Base-by-base conservation (phyloP, 2,888 invertebrate genomes). In the Aphidoletes aphidimyza region DNA sequence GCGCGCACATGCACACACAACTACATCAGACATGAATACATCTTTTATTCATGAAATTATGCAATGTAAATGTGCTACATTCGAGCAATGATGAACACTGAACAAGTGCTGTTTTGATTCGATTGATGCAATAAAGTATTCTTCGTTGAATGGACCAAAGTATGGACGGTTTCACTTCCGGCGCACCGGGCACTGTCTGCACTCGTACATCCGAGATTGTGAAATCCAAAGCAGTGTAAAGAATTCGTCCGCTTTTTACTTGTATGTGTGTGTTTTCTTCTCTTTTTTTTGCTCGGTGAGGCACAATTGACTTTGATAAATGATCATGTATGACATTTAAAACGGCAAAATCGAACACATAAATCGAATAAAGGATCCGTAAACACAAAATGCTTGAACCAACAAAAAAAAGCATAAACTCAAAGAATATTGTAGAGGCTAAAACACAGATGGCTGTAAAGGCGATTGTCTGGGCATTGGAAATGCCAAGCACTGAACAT, bases 271-370 rank as follows among this genome's bases (percentile, higher is more conserved):
- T 59, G 1, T 22, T 30, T 78, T 34, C 0, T 34, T 36, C 14
- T 78, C 0, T 81, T 81, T 37, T 81, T 81, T 39, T 3, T 36
- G 8, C 14, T 78, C 39, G 14, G n/a, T n/a, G n/a, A n/a, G 84
- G 84, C 49, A 36, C 84, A 45, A 47, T 47, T 84, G 84, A 84
- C 84, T 36, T 49, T 47, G 84, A 84, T 49, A 84, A 84, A 84
- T 84, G 84, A 84, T 84, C 47, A 30, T 36, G 47, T 83, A 47
- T 83, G 34, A 83, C 42, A 47, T 83, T 47, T 54, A 49, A 49
- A 84, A 30, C 69, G 69, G 69, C 69, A 30, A 69, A 69, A 69
- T 69, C 69, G 69, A 69, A 69, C 34, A 8, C n/a, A n/a, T 30
- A 30, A 69, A 69, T 69, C 69, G 34, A 69, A 69, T 69, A 69